phyloP scores from a whole-genome alignment of 2,888 invertebrate species.

The Apotomis capreana region DNA sequence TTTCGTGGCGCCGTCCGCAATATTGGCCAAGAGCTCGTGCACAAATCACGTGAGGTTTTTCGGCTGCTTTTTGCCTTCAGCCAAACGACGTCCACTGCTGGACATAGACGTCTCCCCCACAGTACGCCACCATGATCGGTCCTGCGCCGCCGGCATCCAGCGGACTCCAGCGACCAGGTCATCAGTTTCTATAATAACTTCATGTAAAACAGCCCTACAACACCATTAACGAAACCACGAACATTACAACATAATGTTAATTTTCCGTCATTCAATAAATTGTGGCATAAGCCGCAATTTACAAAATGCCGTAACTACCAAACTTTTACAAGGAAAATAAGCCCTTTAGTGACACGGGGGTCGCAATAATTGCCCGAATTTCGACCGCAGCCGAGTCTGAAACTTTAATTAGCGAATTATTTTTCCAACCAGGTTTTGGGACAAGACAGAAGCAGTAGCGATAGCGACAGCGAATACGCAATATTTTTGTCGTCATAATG shows the following conservation, averaged over 20 bases:
- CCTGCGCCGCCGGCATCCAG: too few relatives aligned
- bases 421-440: conserved; percentile 6
- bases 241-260: conserved; percentile 14
- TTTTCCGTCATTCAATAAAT: conserved; percentile 19
- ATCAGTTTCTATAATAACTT: neutral
- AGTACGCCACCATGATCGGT: too few relatives aligned
- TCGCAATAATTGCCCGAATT: conserved; percentile 21
- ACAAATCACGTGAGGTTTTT: too few relatives aligned
- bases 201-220: conserved; percentile 7
- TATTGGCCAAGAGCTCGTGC: too few relatives aligned
- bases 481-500: too few relatives aligned
- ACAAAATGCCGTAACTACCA: neutral
- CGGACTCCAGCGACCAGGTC: too few relatives aligned
- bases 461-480: too few relatives aligned
- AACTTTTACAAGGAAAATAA: neutral
- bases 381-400: conserved; percentile 13
- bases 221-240: conserved; percentile 3
- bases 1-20: too few relatives aligned
- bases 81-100: too few relatives aligned
- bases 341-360: neutral
- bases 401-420: conserved; percentile 35
- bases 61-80: too few relatives aligned
- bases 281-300: neutral
- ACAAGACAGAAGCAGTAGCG: conserved; percentile 5
- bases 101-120: too few relatives aligned